Conservation (phyloP, 2,113 vertebrate genomes). For the Pollachius pollachius region DNA sequence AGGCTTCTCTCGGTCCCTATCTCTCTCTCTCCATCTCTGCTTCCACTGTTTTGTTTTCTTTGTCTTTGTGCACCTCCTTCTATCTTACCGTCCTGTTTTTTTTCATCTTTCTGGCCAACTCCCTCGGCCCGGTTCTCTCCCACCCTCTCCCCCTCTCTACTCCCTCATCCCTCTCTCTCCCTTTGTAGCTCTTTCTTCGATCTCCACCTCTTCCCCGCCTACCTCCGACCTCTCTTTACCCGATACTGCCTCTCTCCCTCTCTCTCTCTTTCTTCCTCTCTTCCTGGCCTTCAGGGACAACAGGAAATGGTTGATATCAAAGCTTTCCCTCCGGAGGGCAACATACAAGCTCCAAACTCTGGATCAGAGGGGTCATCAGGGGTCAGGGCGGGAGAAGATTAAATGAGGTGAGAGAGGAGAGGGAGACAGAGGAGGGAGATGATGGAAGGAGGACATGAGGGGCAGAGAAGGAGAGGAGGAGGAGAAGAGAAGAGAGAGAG, state of each 20-base stretch:
- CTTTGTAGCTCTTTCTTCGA: background rate
- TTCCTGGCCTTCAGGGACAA: constrained; percentile 25
- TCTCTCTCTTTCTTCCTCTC: background rate
- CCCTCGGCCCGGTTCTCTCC: no score
- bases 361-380: constrained; percentile 35
- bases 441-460: background rate
- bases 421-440: background rate
- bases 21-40: constrained; percentile 3
- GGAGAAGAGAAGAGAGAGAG: constrained; percentile 1
- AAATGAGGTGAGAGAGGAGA: constrained; percentile 4
- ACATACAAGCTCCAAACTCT: background rate
- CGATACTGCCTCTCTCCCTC: background rate
- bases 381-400: constrained; percentile 14
- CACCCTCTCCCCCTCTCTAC: no score
- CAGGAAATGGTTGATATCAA: constrained; percentile 40
- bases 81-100: no score
- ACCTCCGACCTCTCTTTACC: background rate
- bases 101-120: no score
- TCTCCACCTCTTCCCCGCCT: background rate
- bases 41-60: background rate
- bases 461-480: background rate
- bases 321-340: constrained; percentile 6
- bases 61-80: background rate
- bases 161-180: background rate
- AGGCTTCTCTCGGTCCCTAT: background rate